A percentile compares a stretch with the other conserved stretches of the same genome.
Evolutionary conservation across 1,140 invertebrate genomes (phyloP).

Genomic region (Acromyrmex heyeri): DNA sequence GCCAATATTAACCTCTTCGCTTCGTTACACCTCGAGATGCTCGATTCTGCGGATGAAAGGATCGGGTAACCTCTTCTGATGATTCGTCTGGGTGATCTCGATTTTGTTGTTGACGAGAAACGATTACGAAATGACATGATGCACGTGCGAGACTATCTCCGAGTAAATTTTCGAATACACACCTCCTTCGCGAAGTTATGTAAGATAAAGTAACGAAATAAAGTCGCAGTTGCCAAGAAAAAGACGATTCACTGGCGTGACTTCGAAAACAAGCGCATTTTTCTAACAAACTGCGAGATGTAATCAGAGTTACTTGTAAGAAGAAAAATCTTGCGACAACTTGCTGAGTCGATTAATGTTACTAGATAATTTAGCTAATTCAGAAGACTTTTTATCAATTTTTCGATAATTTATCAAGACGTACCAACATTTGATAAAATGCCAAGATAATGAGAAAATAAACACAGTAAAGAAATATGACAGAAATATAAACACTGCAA

Average conservation of each 20-base stretch:
- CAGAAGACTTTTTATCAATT: background rate
- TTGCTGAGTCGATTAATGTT: slow-evolving; percentile 12
- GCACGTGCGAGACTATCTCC: background rate
- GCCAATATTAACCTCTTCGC: slow-evolving; percentile 49
- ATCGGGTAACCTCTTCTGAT: slow-evolving; percentile 28
- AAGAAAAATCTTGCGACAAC: slow-evolving; percentile 44
- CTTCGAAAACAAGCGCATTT: background rate
- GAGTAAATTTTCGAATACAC: slow-evolving; percentile 29
- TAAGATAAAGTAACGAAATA: slow-evolving; percentile 65
- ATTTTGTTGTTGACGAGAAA: slow-evolving; percentile 9
- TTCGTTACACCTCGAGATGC: slow-evolving; percentile 46
- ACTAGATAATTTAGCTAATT: slow-evolving; percentile 5
- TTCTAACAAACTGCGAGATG: no score
- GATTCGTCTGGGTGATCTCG: slow-evolving; percentile 18
- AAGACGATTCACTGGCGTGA: slow-evolving; percentile 51
- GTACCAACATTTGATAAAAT: background rate
- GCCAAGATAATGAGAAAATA: background rate
- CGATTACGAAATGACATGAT: slow-evolving; percentile 52
- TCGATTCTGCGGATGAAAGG: slow-evolving; percentile 22
- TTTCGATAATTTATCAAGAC: background rate
- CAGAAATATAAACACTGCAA: background rate
- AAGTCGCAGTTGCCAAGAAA: slow-evolving; percentile 66
- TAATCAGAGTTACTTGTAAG: slow-evolving; percentile 1
- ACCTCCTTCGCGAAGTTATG: slow-evolving; percentile 51
- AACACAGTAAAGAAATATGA: background rate